These are phyloP conservation scores for Chloroceryle inda DNA, from an alignment of 2,797 vertebrate species.

Conservation along the genomic window DNA sequence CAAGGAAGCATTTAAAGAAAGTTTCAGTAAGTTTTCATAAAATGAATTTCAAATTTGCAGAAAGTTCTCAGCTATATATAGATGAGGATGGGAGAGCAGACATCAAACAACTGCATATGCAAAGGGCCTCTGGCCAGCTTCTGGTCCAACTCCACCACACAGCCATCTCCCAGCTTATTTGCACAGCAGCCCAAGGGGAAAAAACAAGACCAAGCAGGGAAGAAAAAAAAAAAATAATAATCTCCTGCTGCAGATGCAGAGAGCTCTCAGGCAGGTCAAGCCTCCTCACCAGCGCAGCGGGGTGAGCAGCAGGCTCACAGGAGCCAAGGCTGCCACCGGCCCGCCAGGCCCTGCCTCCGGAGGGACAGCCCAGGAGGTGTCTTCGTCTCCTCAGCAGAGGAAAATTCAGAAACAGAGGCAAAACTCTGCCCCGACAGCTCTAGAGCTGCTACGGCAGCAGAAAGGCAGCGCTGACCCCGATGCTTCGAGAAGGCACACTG, in stretches of 20 bases:
- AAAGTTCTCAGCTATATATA: constrained; percentile 32
- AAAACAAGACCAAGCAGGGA: background rate
- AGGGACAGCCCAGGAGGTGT: background rate
- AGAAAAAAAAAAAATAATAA: background rate
- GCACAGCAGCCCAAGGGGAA: constrained; percentile 30
- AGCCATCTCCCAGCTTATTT: constrained; percentile 3
- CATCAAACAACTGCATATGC: constrained; percentile 41
- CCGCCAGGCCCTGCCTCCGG: background rate
- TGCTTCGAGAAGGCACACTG: background rate
- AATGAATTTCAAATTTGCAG: background rate
- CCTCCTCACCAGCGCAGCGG: rapidly evolving
- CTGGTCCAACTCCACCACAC: background rate
- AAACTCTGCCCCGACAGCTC: background rate
- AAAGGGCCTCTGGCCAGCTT: constrained; percentile 34
- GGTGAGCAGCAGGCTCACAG: rapidly evolving
- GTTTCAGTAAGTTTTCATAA: background rate
- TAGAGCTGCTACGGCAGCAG: background rate
- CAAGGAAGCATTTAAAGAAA: constrained; percentile 9
- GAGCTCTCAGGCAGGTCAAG: background rate
- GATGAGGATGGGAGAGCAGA: background rate
- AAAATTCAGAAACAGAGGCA: background rate
- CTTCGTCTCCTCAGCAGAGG: background rate
- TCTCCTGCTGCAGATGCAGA: background rate
- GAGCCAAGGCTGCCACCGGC: rapidly evolving
- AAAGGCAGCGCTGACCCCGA: constrained; percentile 36